phyloP scores from a whole-genome alignment of 2,888 invertebrate species.

The Drosophila differens region DNA sequence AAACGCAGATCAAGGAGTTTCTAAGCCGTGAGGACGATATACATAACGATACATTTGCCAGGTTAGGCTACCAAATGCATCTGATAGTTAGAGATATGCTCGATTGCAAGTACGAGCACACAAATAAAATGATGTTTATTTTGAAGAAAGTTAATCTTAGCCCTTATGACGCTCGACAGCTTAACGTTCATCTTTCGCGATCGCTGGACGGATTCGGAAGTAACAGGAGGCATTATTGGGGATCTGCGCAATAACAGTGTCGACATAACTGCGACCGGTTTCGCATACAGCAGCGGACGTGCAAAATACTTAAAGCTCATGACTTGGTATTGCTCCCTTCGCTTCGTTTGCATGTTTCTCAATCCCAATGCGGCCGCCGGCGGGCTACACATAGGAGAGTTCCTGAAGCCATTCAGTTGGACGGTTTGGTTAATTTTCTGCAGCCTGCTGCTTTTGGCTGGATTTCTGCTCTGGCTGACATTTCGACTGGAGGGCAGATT shows the following conservation, averaged over 20 bases:
- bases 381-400: slow-evolving; percentile 87
- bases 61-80: slow-evolving; percentile 70
- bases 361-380: slow-evolving; percentile 86
- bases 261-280: slow-evolving; percentile 66
- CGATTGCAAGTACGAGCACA: slow-evolving; percentile 71
- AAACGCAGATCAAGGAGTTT: slow-evolving; percentile 43
- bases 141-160: not conserved
- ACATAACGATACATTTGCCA: slow-evolving; percentile 65
- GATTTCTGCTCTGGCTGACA: slow-evolving; percentile 82
- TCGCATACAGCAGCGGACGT: slow-evolving; percentile 55
- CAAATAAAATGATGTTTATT: not conserved
- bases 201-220: slow-evolving; percentile 71
- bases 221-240: slow-evolving; percentile 75
- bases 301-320: slow-evolving; percentile 50
- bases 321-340: slow-evolving; percentile 66
- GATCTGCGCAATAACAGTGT: slow-evolving; percentile 66
- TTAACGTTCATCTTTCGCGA: slow-evolving; percentile 58
- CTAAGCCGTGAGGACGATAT: slow-evolving; percentile 45
- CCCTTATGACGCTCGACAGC: slow-evolving; percentile 40
- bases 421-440: slow-evolving; percentile 87
- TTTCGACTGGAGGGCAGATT: slow-evolving; percentile 72
- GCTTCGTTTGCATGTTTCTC: slow-evolving; percentile 87
- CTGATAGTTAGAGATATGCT: slow-evolving; percentile 67
- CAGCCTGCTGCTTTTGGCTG: slow-evolving; percentile 81
- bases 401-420: slow-evolving; percentile 87